phyloP scores from a whole-genome alignment of 2,888 invertebrate genomes.

The Cotesia congregata region DNA sequence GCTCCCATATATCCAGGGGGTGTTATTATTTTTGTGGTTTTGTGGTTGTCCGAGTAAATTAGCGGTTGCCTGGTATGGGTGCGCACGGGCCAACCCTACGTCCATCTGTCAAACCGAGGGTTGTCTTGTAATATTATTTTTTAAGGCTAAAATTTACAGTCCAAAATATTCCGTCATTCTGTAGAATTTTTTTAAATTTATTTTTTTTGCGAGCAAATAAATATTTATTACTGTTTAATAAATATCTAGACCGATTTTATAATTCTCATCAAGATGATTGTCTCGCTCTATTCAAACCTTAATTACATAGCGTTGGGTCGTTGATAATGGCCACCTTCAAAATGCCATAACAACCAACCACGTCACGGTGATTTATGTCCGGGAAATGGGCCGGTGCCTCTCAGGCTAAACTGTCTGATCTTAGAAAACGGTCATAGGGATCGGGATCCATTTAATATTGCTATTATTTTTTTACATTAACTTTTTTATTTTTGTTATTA shows the following conservation, averaged over 20 bases:
- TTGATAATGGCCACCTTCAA: conserved; percentile 66
- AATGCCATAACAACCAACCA: conserved; percentile 60
- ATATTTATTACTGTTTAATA: conserved; percentile 11
- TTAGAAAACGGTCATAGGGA: conserved; percentile 55
- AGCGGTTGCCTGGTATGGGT: conserved; percentile 50
- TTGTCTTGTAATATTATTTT: conserved; percentile 52
- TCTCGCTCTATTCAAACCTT: conserved; percentile 58
- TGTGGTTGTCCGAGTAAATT: conserved; percentile 65
- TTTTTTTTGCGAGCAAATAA: neutral
- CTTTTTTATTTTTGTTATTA: neutral
- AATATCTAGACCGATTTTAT: conserved; percentile 55
- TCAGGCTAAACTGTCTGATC: conserved; percentile 61
- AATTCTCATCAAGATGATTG: conserved; percentile 63
- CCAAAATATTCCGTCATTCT: neutral
- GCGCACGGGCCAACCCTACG: conserved; percentile 52
- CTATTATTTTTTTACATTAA: neutral
- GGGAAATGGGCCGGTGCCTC: conserved; percentile 67
- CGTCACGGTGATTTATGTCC: conserved; percentile 68
- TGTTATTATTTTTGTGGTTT: conserved; percentile 66
- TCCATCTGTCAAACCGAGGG: conserved; percentile 60
- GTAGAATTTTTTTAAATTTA: conserved; percentile 8
- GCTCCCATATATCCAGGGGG: conserved; percentile 43
- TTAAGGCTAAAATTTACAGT: neutral
- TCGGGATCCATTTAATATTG: conserved; percentile 53
- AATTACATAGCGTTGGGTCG: conserved; percentile 63